These are phyloP conservation scores for Bos javanicus DNA, from an alignment of 2,113 vertebrate species.

Conservation along the genomic window DNA sequence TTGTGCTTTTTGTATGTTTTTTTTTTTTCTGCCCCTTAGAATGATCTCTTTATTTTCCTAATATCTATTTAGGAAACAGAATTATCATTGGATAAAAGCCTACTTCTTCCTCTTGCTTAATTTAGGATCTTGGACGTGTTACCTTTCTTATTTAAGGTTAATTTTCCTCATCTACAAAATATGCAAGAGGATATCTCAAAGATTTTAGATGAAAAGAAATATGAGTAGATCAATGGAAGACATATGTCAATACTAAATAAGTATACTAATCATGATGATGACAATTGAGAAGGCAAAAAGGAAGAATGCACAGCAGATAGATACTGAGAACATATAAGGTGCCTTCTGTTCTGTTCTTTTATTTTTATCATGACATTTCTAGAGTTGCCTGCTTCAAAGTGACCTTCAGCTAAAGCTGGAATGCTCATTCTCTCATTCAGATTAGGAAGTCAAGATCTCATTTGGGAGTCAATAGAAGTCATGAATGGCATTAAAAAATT, in stretches of 20 bases:
- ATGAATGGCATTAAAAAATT: neutral
- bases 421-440: neutral
- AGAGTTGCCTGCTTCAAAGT: neutral
- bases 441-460: neutral
- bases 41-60: neutral
- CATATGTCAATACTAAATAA: neutral
- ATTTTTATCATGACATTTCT: neutral
- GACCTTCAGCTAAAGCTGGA: constrained; percentile 7
- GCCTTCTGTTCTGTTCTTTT: neutral
- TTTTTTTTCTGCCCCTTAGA: neutral
- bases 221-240: neutral
- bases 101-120: neutral
- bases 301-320: neutral
- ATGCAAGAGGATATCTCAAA: neutral
- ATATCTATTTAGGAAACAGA: neutral
- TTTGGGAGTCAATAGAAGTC: neutral
- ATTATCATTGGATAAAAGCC: neutral
- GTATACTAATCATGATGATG: neutral
- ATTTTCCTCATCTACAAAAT: neutral
- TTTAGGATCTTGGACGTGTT: neutral
- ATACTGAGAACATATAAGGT: neutral
- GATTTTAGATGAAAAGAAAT: neutral
- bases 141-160: neutral
- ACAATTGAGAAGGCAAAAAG: neutral
- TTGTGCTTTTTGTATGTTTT: neutral